Conservation (phyloP, 2,888 invertebrate species). For the Marasmarcha lunaedactyla region DNA sequence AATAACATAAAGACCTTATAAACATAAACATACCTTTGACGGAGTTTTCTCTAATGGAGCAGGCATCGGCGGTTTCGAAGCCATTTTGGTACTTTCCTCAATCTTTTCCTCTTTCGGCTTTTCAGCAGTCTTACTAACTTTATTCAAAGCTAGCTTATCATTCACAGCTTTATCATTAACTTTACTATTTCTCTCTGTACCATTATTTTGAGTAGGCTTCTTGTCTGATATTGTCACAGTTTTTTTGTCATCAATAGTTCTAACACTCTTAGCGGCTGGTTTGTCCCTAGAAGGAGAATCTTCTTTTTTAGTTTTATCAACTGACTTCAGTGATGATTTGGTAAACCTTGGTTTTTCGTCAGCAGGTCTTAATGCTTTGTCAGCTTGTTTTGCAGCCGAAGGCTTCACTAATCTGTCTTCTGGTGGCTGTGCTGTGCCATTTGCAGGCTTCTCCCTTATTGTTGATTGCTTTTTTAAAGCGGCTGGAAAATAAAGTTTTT, state of each 20-base stretch:
- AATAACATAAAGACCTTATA: no score
- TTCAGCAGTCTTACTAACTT: slow-evolving; percentile 24
- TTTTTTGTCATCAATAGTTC: slow-evolving; percentile 58
- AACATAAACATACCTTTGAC: slow-evolving; percentile 43
- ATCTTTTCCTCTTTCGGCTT: slow-evolving; percentile 27
- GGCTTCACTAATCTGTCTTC: slow-evolving; percentile 57
- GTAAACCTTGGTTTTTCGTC: slow-evolving; percentile 49
- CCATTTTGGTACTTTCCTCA: slow-evolving; percentile 49
- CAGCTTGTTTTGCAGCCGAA: slow-evolving; percentile 46
- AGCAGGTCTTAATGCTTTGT: slow-evolving; percentile 33
- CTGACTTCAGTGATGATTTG: slow-evolving; percentile 31
- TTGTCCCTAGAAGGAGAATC: slow-evolving; percentile 25
- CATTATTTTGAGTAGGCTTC: slow-evolving; percentile 32
- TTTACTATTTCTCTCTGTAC: slow-evolving; percentile 24
- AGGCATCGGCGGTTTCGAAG: slow-evolving; percentile 56
- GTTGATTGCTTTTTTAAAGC: slow-evolving; percentile 55
- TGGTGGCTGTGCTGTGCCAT: slow-evolving; percentile 38
- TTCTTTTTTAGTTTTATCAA: slow-evolving; percentile 27
- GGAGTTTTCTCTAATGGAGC: slow-evolving; percentile 45
- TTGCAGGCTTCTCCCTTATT: slow-evolving; percentile 51
- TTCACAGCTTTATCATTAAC: slow-evolving; percentile 5
- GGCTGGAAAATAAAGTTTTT: slow-evolving; percentile 41
- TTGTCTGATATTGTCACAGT: slow-evolving; percentile 54
- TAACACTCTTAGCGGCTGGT: slow-evolving; percentile 43
- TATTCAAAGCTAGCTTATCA: slow-evolving; percentile 10